phyloP scores from a whole-genome alignment of 2,888 invertebrate species.

The Leptothorax acervorum region DNA sequence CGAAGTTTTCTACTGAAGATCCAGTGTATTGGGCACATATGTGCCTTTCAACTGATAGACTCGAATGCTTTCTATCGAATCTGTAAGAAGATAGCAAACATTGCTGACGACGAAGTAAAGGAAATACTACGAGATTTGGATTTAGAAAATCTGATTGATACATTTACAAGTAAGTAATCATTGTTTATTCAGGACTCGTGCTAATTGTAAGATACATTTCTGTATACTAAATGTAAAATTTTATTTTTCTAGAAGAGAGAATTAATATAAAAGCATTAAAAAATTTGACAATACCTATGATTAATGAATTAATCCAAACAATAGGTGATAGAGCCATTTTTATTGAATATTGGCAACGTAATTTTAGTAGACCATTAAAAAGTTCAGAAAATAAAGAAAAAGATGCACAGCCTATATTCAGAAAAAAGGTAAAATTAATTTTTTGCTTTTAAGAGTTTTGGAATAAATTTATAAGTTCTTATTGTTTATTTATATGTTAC shows the following conservation, averaged over 20 bases:
- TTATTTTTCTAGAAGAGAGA: neutral
- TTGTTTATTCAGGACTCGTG: neutral
- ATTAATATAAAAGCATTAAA: too few relatives aligned
- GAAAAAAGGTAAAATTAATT: neutral
- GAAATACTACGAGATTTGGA: neutral
- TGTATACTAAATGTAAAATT: neutral
- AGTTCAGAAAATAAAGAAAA: neutral
- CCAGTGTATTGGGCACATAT: too few relatives aligned
- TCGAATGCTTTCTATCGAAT: too few relatives aligned
- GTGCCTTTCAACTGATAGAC: too few relatives aligned
- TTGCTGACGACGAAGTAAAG: too few relatives aligned
- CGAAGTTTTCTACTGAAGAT: too few relatives aligned
- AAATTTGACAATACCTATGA: too few relatives aligned
- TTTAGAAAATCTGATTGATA: constrained; percentile 3
- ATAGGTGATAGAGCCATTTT: neutral
- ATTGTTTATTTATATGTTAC: neutral
- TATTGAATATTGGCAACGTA: neutral
- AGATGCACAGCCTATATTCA: neutral
- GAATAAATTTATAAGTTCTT: neutral
- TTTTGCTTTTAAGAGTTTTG: neutral
- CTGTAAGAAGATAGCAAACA: too few relatives aligned
- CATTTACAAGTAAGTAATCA: neutral
- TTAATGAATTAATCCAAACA: too few relatives aligned
- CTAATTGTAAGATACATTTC: neutral
- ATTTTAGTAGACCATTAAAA: neutral